phyloP scores from a whole-genome alignment of 2,888 invertebrate genomes.

The Drosophila atripex region DNA sequence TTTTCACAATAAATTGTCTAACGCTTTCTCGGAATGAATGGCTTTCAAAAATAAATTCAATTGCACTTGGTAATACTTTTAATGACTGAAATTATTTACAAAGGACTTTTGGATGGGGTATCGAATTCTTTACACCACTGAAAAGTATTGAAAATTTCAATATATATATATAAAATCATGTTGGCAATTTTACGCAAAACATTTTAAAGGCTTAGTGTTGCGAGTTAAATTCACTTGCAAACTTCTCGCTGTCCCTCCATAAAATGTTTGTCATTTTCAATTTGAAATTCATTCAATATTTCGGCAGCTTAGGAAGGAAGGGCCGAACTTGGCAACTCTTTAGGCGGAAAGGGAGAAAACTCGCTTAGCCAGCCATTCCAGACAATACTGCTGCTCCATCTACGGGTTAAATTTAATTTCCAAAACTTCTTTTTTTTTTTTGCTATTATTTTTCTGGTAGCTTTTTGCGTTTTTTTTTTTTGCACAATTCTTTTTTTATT shows the following conservation, averaged over 20 bases:
- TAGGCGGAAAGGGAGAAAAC: conserved; percentile 21
- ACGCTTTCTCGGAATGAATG: background rate
- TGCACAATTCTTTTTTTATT: conserved; percentile 14
- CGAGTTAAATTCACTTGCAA: conserved; percentile 41
- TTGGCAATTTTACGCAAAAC: background rate
- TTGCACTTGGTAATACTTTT: background rate
- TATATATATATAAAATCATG: too few species aligned
- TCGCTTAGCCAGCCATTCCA: conserved; percentile 52
- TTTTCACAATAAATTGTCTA: conserved; percentile 1
- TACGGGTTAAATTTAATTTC: conserved; percentile 76
- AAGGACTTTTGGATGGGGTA: background rate
- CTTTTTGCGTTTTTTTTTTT: conserved; percentile 54
- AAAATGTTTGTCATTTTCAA: conserved; percentile 57
- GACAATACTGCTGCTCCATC: conserved; percentile 38
- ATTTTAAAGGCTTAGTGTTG: background rate
- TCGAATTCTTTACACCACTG: too few species aligned
- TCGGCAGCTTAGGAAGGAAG: conserved; percentile 2
- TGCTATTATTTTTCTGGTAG: conserved; percentile 57
- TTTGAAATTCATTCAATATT: conserved; percentile 59
- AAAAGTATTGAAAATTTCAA: too few species aligned
- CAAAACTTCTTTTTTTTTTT: conserved; percentile 59
- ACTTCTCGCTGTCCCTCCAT: conserved; percentile 5
- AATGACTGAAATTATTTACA: background rate
- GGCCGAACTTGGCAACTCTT: conserved; percentile 42
- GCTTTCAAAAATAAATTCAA: background rate